Percentiles rank a stretch among this genome's conserved stretches.
Conservation (phyloP, 1,140 invertebrate genomes). For the Amphibalanus amphitrite region DNA sequence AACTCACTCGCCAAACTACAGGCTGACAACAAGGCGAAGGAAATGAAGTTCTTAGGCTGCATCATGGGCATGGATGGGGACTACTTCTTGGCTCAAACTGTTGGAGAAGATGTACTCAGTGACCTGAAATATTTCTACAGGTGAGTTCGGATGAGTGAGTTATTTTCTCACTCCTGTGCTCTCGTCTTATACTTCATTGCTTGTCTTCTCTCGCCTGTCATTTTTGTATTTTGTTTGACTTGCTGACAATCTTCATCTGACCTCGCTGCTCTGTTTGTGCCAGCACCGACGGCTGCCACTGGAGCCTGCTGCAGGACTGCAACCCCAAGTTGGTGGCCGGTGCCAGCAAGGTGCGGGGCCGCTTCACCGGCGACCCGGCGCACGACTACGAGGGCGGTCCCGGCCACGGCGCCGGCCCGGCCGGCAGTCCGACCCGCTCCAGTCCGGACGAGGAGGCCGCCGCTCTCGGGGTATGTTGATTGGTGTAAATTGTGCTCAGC, state of each 20-base stretch:
- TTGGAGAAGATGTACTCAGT: not conserved
- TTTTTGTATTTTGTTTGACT: too few species aligned
- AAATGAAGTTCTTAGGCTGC: not conserved
- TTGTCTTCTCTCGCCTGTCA: too few species aligned
- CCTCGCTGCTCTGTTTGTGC: too few species aligned
- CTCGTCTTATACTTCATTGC: too few species aligned
- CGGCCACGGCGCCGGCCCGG: too few species aligned
- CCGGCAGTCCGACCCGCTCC: too few species aligned
- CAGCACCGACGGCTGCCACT: not conserved
- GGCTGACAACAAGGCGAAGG: not conserved
- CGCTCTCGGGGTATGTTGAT: not conserved
- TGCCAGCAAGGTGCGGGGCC: not conserved
- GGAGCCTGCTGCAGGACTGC: not conserved
- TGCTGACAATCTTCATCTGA: not conserved
- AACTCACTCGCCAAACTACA: not conserved
- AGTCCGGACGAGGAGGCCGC: too few species aligned
- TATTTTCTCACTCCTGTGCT: too few species aligned
- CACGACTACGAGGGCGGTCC: not conserved
- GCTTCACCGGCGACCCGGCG: not conserved
- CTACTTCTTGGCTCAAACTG: not conserved
- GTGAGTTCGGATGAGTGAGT: not conserved
- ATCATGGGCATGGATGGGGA: not conserved
- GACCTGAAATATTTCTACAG: conserved; percentile 3
- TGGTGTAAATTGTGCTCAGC: not conserved
- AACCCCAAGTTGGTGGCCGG: not conserved